Base-by-base conservation (phyloP, 2,113 vertebrate species). In the Pholis gunnellus region DNA sequence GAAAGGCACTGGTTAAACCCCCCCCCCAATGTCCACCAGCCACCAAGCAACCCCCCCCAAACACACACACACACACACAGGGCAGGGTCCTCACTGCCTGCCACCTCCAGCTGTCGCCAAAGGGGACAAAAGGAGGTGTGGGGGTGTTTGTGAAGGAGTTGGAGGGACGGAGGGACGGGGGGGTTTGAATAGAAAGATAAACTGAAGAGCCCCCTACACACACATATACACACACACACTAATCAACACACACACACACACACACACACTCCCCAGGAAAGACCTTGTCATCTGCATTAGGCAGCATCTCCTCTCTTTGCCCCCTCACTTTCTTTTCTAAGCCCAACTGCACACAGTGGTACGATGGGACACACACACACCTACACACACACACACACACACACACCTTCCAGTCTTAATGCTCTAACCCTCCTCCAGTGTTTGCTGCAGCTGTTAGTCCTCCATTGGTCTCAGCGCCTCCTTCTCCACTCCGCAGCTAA, bases 21-120 rank as follows among this genome's bases (percentile, higher is more conserved):
- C 27, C 40, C 2, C 14, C 13, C 50, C n/a, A 31, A 31, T 31
- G 31, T 42, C 60, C 36, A 65, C 3, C 56, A 4, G 66, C 50
- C 36, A 42, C 50, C 67, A 57, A 65, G 17, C 72, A 29, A 81
- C 29, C 27, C 54, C 65, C 22, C 77, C 20, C 27, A 50, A 46
- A 56, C 69, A 36, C 54, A 15, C 56, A 46, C 22, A 46, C 60
- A 79, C 56, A 78, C 82, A 57, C 29, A 71, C 59, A 50, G 64
- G 78, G 77, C 46, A 54, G 71, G 69, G 81, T 81, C 81, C 82
- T 88, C 72, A 20, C 72, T 86, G 90, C 78, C 93, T 93, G 91
- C 84, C 90, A 85, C 82, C 94, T 95, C 95, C 95, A 96, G 96
- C 93, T 93, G 94, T 93, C 95, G 72, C 88, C 86, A 90, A 76